Percentiles rank a stretch among this genome's conserved stretches.
phyloP scores from a whole-genome alignment of 30 jellyfish, hydroid and myxozoan genomes.

The Hydractinia echinata region DNA sequence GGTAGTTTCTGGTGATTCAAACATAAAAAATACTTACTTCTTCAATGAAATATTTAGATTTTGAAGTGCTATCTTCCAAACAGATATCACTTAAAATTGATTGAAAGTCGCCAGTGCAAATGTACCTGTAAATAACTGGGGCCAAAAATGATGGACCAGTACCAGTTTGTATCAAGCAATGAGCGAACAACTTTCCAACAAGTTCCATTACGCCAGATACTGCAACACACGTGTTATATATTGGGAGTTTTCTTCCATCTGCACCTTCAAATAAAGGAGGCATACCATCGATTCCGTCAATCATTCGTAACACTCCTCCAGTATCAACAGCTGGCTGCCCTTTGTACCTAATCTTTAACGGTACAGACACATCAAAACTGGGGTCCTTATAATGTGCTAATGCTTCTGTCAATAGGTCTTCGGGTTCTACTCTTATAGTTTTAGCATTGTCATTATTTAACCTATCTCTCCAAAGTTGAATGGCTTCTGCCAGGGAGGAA shows the following conservation, averaged over 20 bases:
- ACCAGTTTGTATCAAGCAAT: background rate
- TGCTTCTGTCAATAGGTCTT: constrained; percentile 21
- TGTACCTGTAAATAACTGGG: background rate
- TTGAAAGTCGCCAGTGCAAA: background rate
- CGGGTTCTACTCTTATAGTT: constrained; percentile 19
- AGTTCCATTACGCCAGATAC: background rate
- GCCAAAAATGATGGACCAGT: background rate
- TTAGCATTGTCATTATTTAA: background rate
- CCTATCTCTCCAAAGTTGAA: background rate
- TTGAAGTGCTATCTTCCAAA: background rate
- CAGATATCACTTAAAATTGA: background rate
- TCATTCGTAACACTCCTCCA: constrained; percentile 37
- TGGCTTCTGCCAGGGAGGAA: background rate
- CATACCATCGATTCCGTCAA: constrained; percentile 5
- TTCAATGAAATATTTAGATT: background rate
- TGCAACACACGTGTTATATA: constrained; percentile 2
- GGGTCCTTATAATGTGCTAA: constrained; percentile 22
- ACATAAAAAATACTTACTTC: background rate
- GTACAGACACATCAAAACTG: constrained; percentile 20
- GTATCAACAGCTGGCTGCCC: constrained; percentile 45
- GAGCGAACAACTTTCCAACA: background rate
- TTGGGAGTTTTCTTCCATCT: constrained; percentile 5
- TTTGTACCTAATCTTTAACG: constrained; percentile 15
- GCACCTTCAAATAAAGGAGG: constrained; percentile 5
- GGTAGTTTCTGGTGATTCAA: too few relatives aligned